Conservation (phyloP, 2,888 invertebrate genomes). For the Entomobrya multifasciata region DNA sequence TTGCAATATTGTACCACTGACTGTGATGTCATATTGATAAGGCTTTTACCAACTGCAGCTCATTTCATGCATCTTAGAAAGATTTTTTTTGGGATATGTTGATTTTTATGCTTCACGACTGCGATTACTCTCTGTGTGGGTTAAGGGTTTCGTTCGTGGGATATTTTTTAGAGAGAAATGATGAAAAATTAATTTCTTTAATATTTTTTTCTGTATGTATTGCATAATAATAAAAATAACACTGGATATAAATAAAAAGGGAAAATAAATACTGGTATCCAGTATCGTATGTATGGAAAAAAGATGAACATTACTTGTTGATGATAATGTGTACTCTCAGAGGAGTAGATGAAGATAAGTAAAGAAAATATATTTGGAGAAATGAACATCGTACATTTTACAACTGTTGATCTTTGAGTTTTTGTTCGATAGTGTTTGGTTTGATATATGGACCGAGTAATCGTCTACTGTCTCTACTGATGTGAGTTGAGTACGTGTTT, state of each 20-base stretch:
- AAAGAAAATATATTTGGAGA: neutral
- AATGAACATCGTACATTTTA: too few species aligned
- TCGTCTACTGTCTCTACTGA: neutral
- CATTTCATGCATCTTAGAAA: too few species aligned
- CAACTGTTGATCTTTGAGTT: neutral
- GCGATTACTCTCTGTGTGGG: constrained; percentile 31
- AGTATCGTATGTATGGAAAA: too few species aligned
- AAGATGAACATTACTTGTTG: constrained; percentile 41
- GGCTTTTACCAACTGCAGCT: too few species aligned
- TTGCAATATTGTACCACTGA: neutral
- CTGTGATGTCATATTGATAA: neutral
- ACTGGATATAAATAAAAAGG: neutral
- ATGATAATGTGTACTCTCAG: neutral
- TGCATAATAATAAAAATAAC: neutral
- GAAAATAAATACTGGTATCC: neutral
- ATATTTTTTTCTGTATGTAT: neutral
- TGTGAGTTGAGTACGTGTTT: neutral
- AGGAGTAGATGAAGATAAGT: constrained; percentile 15
- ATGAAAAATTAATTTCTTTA: neutral
- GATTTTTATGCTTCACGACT: constrained; percentile 14
- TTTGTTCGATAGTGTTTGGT: too few species aligned
- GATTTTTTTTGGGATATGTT: too few species aligned
- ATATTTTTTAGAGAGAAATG: neutral
- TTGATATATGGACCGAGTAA: neutral
- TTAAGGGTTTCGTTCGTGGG: constrained; percentile 30